Base-by-base conservation (phyloP, 2,888 invertebrate genomes). In the Pheosia tremula region DNA sequence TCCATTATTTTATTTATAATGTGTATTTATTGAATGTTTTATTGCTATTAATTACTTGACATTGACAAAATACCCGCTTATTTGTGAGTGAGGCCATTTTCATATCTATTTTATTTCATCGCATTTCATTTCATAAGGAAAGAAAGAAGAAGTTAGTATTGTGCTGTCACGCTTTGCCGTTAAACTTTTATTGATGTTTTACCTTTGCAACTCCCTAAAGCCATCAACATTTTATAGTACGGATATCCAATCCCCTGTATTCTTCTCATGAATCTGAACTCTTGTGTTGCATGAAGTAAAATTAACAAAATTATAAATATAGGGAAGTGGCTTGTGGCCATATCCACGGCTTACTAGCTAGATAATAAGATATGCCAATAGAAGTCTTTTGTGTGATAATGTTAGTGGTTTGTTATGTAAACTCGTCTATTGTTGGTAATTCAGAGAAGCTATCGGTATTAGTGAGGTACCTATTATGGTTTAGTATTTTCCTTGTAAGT, bases 191-290 rank as follows among this genome's bases (percentile, higher is more conserved):
- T 24, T 43, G 43, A 43, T 43, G 11, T 41, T 9, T 63, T 81
- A 92, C 92, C 86, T 84, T 82, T 83, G 66, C 92, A 92, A 10
- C 57, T 57, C 57, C 92, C 92, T 59, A 90, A 67, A 45, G 71
- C 64, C 81, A 92, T 78, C 24, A 84, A 61, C 45, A 92, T 83
- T 69, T 87, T 86, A 67, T 89, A 91, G 67, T 85, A 90, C 3
- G 87, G 84, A 58, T 75, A 71, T 36, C 85, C 85, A 43, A 84
- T 77, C 8, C 84, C 86, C 63, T 77, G 57, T 39, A 91, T 83
- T 3, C 62, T 75, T 64, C 88, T 78, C 24, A 64, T 64, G 74
- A 80, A 80, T 66, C 67, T 77, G 43, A 52, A 64, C 24, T 64
- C 65, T 11, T 36, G 37, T 41, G 73, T 59, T 5, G 57, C 13